Evolutionary conservation across 2,797 vertebrate genomes (phyloP).

Genomic region (Neosalanx taihuensis): DNA sequence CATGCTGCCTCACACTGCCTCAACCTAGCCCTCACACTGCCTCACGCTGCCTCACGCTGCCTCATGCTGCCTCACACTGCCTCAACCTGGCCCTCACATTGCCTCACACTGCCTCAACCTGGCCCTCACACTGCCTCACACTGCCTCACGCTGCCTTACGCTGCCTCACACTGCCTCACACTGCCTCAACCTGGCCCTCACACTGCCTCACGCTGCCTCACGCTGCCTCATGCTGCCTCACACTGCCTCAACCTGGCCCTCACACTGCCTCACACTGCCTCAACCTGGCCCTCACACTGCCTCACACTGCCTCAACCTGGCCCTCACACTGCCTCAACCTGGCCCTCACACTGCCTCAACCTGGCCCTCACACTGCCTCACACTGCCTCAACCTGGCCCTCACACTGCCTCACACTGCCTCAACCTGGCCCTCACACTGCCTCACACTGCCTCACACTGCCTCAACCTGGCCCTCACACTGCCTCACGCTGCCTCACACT

Average conservation of each 20-base stretch:
- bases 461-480: slow-evolving; percentile 76
- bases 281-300: slow-evolving; percentile 73
- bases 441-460: slow-evolving; percentile 74
- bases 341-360: slow-evolving; percentile 80
- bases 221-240: slow-evolving; percentile 69
- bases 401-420: slow-evolving; percentile 54
- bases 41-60: slow-evolving; percentile 73
- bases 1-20: slow-evolving; percentile 48
- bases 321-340: slow-evolving; percentile 69
- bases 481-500: slow-evolving; percentile 74
- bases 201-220: slow-evolving; percentile 77
- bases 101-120: slow-evolving; percentile 62
- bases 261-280: slow-evolving; percentile 73
- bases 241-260: too few relatives aligned
- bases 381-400: slow-evolving; percentile 70
- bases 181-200: slow-evolving; percentile 70
- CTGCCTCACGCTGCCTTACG: slow-evolving; percentile 80
- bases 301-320: slow-evolving; percentile 67
- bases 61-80: slow-evolving; percentile 73
- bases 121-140: slow-evolving; percentile 70
- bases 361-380: slow-evolving; percentile 77
- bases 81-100: slow-evolving; percentile 72
- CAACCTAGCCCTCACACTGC: slow-evolving; percentile 73
- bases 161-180: slow-evolving; percentile 76
- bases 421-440: slow-evolving; percentile 77